A percentile compares a stretch with the other conserved stretches of the same genome.
Conservation (phyloP, 2,797 vertebrate species). For the Sebastes matsubarae region DNA sequence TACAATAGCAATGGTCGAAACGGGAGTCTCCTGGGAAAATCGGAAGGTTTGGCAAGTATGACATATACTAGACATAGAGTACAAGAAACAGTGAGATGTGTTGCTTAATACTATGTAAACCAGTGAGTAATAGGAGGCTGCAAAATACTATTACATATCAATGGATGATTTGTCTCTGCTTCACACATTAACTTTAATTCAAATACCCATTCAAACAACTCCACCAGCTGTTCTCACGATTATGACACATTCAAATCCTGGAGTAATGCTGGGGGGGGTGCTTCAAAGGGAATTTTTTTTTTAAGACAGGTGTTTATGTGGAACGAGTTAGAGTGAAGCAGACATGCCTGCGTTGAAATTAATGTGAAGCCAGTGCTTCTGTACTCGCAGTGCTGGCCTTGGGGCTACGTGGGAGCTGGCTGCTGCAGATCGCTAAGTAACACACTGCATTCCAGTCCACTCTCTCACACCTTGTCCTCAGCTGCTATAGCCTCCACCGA, state of each 20-base stretch:
- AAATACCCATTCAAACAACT: slow-evolving; percentile 24
- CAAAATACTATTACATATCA: neutral
- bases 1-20: too few species aligned
- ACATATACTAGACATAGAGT: neutral
- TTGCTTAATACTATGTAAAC: neutral
- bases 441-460: slow-evolving; percentile 57
- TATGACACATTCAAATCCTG: slow-evolving; percentile 34
- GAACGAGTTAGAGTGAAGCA: slow-evolving; percentile 7
- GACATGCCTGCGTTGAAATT: slow-evolving; percentile 11
- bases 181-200: slow-evolving; percentile 30
- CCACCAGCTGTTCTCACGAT: slow-evolving; percentile 11
- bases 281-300: neutral
- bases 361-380: slow-evolving; percentile 24
- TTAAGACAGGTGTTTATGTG: slow-evolving; percentile 34
- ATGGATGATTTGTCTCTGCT: neutral
- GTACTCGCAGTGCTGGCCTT: slow-evolving; percentile 33
- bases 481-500: neutral
- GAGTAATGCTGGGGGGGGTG: neutral
- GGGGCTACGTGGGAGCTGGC: slow-evolving; percentile 45
- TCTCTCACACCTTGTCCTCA: slow-evolving; percentile 56
- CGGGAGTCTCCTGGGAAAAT: too few species aligned
- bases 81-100: neutral
- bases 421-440: slow-evolving; percentile 16
- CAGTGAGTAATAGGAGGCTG: neutral
- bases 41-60: too few species aligned